Conservation (phyloP, 2,113 vertebrate genomes). For the Choloepus hoffmanni region DNA sequence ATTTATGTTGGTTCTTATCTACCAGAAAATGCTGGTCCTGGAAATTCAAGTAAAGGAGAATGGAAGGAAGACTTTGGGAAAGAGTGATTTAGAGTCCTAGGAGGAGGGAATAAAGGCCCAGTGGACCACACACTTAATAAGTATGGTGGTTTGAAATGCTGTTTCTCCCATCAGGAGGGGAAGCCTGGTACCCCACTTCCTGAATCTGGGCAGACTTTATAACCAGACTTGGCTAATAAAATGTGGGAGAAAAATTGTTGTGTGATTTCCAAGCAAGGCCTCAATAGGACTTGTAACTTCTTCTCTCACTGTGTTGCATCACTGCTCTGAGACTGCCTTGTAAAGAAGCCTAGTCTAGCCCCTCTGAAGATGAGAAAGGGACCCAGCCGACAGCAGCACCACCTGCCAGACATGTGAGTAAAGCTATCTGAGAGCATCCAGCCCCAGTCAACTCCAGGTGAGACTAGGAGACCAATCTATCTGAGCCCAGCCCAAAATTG, state of each 20-base stretch:
- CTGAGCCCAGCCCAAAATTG: background rate
- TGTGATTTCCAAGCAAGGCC: background rate
- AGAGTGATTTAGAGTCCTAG: background rate
- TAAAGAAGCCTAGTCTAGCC: background rate
- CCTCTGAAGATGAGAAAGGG: background rate
- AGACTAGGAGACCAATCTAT: background rate
- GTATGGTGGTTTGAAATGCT: background rate
- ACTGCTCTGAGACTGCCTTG: background rate
- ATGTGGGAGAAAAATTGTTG: background rate
- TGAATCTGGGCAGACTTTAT: background rate
- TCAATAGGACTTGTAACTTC: background rate
- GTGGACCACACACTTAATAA: too few relatives aligned
- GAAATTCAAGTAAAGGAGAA: conserved; percentile 14
- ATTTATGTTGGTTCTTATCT: conserved; percentile 32
- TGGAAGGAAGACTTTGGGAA: background rate
- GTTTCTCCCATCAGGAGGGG: background rate
- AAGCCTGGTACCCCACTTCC: background rate
- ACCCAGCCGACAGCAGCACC: background rate
- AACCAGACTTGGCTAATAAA: background rate
- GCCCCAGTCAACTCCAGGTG: too few relatives aligned
- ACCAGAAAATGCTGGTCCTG: background rate
- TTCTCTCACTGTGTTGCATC: background rate
- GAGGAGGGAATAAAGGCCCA: background rate
- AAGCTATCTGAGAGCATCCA: background rate
- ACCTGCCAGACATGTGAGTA: background rate